phyloP scores from a whole-genome alignment of 2,113 vertebrate species.

The Mastomys natalensis region DNA sequence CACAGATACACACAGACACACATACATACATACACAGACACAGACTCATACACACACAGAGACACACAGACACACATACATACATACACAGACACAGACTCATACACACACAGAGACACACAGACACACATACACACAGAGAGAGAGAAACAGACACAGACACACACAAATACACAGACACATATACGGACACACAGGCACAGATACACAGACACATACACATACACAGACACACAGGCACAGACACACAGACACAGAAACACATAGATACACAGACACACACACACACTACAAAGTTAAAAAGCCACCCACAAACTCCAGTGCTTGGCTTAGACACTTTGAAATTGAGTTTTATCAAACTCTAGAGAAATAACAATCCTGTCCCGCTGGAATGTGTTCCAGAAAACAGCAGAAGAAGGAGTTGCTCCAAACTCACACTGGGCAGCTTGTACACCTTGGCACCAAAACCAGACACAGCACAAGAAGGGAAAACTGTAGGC shows the following conservation, averaged over 20 bases:
- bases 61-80: neutral
- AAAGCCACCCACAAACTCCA: constrained; percentile 43
- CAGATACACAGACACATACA: neutral
- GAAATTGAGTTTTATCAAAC: constrained; percentile 49
- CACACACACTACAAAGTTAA: constrained; percentile 24
- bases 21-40: neutral
- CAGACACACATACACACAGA: neutral
- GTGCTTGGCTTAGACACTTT: neutral
- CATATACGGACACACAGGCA: neutral
- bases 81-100: neutral
- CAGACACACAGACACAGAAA: neutral
- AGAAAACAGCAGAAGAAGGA: constrained; percentile 10
- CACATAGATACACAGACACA: neutral
- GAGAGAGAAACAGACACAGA: neutral
- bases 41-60: no score
- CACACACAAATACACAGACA: neutral
- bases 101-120: neutral
- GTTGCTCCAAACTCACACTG: neutral
- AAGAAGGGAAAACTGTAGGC: constrained; percentile 46
- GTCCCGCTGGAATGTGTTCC: neutral
- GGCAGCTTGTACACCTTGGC: constrained; percentile 25
- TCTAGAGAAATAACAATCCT: constrained; percentile 48
- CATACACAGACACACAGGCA: neutral
- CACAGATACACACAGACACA: neutral
- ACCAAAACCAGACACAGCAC: constrained; percentile 6